Base-by-base conservation (phyloP, 2,797 vertebrate species). In the Nannoperca obscura region DNA sequence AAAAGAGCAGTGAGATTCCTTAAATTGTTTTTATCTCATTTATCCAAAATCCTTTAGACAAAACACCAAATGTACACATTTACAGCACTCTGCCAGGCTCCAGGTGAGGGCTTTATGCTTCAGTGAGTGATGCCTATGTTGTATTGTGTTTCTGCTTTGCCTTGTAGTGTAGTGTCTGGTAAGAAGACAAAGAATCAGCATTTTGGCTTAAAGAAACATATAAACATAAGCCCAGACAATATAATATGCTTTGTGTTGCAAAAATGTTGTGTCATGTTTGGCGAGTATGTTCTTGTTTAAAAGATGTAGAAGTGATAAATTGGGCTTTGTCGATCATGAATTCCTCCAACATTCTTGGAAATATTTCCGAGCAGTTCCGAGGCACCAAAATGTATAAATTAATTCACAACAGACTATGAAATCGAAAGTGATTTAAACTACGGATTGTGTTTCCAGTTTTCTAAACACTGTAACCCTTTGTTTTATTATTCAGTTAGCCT, bases 261-360 rank as follows among this genome's bases (percentile, higher is more conserved):
- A 71, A 49, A 77, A 22, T 22, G 27, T 76, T 77, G 58, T 66
- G 24, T 66, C 70, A 53, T 61, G 52, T 81, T 71, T 88, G 71
- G 55, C 20, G 1, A 65, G 62, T 36, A 9, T 34, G 11, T 54
- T 71, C 22, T 80, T 84, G 79, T 76, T 82, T 82, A 58, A 84
- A 75, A 80, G 66, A 80, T 62, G 36, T 63, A 19, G 17, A 63
- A 19, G 14, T 68, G 24, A 67, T 60, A 2, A 60, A 83, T 68
- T 63, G 34, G 77, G 20, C 11, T 13, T 66, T 78, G 58, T 75
- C 76, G 38, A 62, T 81, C 27, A 24, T 5, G 8, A 47, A 57
- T 59, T 76, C 7, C 22, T 67, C 11, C 49, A 55, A 68, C 47
- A 74, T 58, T 78, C 24, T 53, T 61, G 12, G 19, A 61, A 47